Base-by-base conservation (phyloP, 2,888 invertebrate genomes). In the Tigriopus californicus region DNA sequence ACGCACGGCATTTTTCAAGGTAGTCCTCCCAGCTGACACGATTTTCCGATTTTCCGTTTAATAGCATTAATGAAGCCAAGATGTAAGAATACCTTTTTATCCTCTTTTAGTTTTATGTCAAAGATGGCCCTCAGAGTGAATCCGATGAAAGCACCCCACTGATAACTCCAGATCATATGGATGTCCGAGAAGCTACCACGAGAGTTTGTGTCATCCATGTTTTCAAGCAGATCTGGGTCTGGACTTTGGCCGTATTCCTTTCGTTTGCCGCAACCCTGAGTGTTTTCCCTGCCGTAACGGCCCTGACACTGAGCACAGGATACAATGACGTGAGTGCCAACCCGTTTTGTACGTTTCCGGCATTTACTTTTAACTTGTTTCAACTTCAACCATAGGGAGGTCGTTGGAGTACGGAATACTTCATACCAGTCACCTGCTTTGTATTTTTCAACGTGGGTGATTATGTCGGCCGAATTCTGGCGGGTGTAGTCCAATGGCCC, bases 401-500 rank as follows among this genome's bases (percentile, higher is more conserved):
- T 12, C 40, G 18, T n/a, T 59, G 59, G 59, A 33, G 20, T 24
- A 53, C n/a, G 20, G 42, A 53, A 63, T 94, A 82, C 70, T 95
- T 90, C 71, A 81, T 87, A 64, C 91, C 92, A 0, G 88, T 92
- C 13, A 82, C 87, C 0, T 85, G 90, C 63, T 95, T 92, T 71
- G 75, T 95, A 58, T 76, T 88, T 64, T 92, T 91, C 70, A 92
- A 90, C 70, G 76, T 81, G 52, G 87, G 85, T 2, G 94, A 95
- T 73, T 89, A 89, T 67, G 68, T 82, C 4, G 94, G 94, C 5
- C 76, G 94, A 64, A 73, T 88, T 22, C 71, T 52, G 18, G 59
- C 59, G 1, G 53, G 59, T 10, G 22, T 24, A 11, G 20, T 59
- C 11, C 40, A 59, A 41, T 53, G 59, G 53, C 59, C 59, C 15